A percentile compares a stretch with the other conserved stretches of the same genome.
Evolutionary conservation across 2,888 invertebrate genomes (phyloP).

Genomic region (Nysson spinosus): DNA sequence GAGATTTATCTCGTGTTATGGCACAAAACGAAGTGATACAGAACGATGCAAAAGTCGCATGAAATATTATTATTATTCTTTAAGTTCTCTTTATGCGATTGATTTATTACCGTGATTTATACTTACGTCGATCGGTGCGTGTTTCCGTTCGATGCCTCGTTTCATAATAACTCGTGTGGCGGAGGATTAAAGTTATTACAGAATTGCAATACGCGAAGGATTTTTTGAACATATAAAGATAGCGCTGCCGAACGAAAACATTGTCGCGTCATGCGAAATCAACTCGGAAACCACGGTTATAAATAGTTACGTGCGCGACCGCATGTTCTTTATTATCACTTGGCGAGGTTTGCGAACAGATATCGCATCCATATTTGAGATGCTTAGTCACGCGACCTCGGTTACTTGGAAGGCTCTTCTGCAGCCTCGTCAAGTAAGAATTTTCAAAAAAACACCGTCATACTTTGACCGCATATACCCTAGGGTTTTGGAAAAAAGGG

Average conservation of each 20-base stretch:
- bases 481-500: too few species aligned
- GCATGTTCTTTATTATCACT: slow-evolving; percentile 54
- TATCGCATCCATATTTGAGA: slow-evolving; percentile 57
- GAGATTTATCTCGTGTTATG: too few species aligned
- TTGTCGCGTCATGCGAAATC: slow-evolving; percentile 32
- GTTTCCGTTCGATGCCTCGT: too few species aligned
- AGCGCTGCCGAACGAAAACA: slow-evolving; percentile 26
- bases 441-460: slow-evolving; percentile 6
- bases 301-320: slow-evolving; percentile 48
- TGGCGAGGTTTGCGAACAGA: slow-evolving; percentile 53
- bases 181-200: neutral
- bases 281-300: slow-evolving; percentile 48
- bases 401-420: slow-evolving; percentile 42
- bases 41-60: too few species aligned
- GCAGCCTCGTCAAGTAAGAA: slow-evolving; percentile 13
- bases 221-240: slow-evolving; percentile 2
- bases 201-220: neutral
- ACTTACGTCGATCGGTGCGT: too few species aligned
- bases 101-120: too few species aligned
- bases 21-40: too few species aligned
- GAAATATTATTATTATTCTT: too few species aligned
- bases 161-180: too few species aligned
- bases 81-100: too few species aligned
- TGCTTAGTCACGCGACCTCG: slow-evolving; percentile 60
- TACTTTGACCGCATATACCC: neutral